Evolutionary conservation across 2,113 vertebrate genomes (phyloP).

Genomic region (Aegotheles bennettii): DNA sequence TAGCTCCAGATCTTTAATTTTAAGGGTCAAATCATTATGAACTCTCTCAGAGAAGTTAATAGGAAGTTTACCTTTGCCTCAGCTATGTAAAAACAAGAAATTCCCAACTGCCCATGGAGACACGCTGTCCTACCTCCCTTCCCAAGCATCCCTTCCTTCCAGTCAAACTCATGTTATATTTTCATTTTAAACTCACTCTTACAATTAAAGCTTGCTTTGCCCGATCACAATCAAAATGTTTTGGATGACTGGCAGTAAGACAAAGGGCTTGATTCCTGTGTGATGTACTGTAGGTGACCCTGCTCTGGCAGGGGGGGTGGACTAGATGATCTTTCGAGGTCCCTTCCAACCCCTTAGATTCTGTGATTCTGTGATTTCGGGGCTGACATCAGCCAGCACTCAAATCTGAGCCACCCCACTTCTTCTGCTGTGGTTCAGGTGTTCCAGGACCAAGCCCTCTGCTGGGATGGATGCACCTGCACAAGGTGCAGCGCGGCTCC

Average conservation of each 20-base stretch:
- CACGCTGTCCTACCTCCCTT: background rate
- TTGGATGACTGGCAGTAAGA: background rate
- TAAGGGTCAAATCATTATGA: background rate
- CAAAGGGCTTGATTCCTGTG: background rate
- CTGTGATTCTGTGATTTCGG: no score
- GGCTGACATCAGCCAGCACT: background rate
- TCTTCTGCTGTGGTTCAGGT: background rate
- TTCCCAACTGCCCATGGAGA: background rate
- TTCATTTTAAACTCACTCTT: background rate
- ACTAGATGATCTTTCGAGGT: no score
- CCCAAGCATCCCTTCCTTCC: background rate
- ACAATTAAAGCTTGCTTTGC: background rate
- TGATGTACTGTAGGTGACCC: no score
- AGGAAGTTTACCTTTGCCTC: background rate
- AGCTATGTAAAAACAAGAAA: conserved; percentile 6
- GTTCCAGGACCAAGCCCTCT: background rate
- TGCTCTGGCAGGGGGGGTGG: no score
- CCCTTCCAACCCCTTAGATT: no score
- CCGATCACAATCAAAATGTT: background rate
- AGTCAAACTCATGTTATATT: background rate
- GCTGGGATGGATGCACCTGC: background rate
- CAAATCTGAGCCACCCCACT: background rate
- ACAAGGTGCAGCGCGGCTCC: background rate
- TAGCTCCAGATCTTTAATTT: conserved; percentile 11
- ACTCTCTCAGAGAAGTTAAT: background rate